Conservation (phyloP, 2,797 vertebrate species). For the Hydrophis major region DNA sequence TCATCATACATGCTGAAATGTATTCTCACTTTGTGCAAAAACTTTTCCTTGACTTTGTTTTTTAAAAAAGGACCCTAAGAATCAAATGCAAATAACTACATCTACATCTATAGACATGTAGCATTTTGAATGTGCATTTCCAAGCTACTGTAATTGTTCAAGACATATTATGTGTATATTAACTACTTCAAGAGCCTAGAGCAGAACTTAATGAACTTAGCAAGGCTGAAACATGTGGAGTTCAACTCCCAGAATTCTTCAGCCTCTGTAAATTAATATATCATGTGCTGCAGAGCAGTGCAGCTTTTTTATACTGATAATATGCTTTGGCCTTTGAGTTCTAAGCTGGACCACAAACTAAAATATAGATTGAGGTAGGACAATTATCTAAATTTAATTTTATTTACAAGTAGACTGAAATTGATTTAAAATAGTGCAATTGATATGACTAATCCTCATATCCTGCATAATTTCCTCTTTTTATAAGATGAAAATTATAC, state of each 20-base stretch:
- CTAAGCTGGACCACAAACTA: not conserved
- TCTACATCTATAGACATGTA: not conserved
- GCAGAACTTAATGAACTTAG: not conserved
- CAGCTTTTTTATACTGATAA: not conserved
- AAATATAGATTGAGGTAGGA: not conserved
- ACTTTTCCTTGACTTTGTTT: not conserved
- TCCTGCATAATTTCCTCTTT: not conserved
- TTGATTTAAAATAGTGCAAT: not conserved
- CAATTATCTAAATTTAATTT: not conserved
- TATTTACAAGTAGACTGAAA: not conserved
- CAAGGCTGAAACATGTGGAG: not conserved
- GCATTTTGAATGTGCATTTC: not conserved
- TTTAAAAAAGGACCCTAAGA: fast-evolving
- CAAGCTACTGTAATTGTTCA: not conserved
- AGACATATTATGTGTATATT: not conserved
- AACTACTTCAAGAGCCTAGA: not conserved
- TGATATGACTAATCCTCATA: not conserved
- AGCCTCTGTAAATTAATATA: not conserved
- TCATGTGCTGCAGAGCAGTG: not conserved
- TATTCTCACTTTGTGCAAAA: not conserved
- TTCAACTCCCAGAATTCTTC: not conserved
- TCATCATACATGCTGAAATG: conserved; percentile 9
- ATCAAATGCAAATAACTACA: not conserved
- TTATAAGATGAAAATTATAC: not conserved
- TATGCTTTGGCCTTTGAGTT: not conserved